These are phyloP conservation scores for Adoxophyes honmai DNA, from an alignment of 1,140 invertebrate genomes.

Conservation along the genomic window DNA sequence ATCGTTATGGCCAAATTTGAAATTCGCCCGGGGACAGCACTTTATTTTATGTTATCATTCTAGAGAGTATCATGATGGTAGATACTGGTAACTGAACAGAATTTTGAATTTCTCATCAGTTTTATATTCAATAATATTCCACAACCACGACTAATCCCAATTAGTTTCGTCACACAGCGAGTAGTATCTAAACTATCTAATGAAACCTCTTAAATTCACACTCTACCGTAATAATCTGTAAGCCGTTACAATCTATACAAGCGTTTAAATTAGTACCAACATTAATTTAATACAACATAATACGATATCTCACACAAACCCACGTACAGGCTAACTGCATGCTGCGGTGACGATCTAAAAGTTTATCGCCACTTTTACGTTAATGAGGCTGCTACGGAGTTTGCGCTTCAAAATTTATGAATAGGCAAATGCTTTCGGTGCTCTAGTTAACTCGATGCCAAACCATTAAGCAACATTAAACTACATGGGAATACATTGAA, in stretches of 20 bases:
- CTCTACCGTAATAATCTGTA: too few species aligned
- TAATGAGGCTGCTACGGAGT: constrained; percentile 13
- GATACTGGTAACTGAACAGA: too few species aligned
- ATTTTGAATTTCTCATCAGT: too few species aligned
- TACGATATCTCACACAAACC: background rate
- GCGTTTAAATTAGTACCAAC: too few species aligned
- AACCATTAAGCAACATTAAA: background rate
- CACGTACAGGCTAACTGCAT: background rate
- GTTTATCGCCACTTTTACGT: constrained; percentile 9
- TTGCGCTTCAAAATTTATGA: constrained; percentile 2
- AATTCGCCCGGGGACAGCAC: constrained; percentile 18
- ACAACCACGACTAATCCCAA: too few species aligned
- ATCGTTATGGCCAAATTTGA: constrained; percentile 36
- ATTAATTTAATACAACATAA: too few species aligned
- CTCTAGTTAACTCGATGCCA: constrained; percentile 10
- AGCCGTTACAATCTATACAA: too few species aligned
- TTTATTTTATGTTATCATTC: constrained; percentile 12
- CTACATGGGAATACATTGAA: background rate
- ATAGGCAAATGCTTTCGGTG: constrained; percentile 11
- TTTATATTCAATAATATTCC: too few species aligned
- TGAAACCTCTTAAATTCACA: too few species aligned
- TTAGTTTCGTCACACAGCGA: too few species aligned
- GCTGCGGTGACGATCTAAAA: background rate
- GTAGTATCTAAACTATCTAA: too few species aligned
- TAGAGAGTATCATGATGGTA: background rate